phyloP scores from a whole-genome alignment of 2,113 vertebrate species.

The Pseudorectes ferrugineus region DNA sequence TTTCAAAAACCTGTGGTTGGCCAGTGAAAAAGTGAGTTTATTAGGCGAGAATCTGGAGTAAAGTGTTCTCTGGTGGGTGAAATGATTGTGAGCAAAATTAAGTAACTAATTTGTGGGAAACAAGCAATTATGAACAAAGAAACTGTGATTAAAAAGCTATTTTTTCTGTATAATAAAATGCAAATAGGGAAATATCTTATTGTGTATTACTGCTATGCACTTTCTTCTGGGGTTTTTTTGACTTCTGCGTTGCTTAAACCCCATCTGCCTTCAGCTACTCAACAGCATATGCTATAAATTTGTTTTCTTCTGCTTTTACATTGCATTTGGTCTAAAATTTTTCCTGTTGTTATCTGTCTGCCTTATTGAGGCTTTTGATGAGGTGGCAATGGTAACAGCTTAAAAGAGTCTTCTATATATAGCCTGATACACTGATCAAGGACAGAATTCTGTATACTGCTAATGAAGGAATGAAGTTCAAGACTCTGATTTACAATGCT shows the following conservation, averaged over 20 bases:
- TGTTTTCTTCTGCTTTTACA: background rate
- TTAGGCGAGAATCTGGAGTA: background rate
- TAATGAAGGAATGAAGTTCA: background rate
- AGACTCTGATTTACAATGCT: background rate
- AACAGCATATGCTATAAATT: background rate
- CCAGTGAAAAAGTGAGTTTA: background rate
- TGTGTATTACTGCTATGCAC: background rate
- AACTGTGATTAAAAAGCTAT: background rate
- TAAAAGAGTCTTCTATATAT: background rate
- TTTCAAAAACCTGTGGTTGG: background rate
- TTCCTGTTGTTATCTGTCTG: background rate
- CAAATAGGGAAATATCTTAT: background rate
- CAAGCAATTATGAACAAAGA: background rate
- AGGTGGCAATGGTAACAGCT: background rate
- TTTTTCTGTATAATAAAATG: background rate
- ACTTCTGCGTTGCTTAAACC: background rate
- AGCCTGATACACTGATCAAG: background rate
- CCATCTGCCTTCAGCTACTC: background rate
- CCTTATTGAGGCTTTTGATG: background rate
- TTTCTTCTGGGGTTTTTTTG: background rate
- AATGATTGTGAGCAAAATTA: background rate
- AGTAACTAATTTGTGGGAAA: background rate
- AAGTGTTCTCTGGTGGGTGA: background rate
- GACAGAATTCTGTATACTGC: background rate
- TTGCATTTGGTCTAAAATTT: background rate